A percentile compares a stretch with the other conserved stretches of the same genome.
Evolutionary conservation across 2,888 invertebrate genomes (phyloP).

Genomic region (Cynaeus angustus): DNA sequence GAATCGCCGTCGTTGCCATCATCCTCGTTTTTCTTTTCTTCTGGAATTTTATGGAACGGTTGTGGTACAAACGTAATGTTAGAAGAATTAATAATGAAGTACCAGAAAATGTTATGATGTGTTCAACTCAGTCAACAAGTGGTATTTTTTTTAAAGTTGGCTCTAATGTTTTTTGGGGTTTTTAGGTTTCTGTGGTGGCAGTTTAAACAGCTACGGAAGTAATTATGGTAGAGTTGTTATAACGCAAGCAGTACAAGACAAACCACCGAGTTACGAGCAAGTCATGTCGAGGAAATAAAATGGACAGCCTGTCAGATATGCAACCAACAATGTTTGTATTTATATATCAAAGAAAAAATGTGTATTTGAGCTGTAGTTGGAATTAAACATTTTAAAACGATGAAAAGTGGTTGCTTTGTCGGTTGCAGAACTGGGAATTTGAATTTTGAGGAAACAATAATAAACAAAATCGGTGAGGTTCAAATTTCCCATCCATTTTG

Average conservation of each 20-base stretch:
- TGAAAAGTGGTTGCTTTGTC: not conserved
- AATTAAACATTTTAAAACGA: not conserved
- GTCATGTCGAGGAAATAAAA: not conserved
- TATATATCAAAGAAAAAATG: too few relatives aligned
- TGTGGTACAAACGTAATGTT: not conserved
- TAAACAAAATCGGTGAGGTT: too few relatives aligned
- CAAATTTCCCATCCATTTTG: too few relatives aligned
- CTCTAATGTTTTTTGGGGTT: not conserved
- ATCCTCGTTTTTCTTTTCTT: not conserved
- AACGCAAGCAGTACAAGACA: not conserved
- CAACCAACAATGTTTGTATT: not conserved
- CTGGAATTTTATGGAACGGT: not conserved
- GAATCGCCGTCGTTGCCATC: not conserved
- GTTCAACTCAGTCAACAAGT: not conserved
- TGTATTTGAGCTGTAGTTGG: too few relatives aligned
- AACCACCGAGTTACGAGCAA: not conserved
- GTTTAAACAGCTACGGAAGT: not conserved
- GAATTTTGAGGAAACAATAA: too few relatives aligned
- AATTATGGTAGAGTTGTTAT: not conserved
- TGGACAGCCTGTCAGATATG: too few relatives aligned
- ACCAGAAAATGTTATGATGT: not conserved
- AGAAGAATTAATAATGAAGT: not conserved
- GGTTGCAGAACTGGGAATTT: too few relatives aligned
- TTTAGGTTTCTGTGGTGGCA: not conserved
- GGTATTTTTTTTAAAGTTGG: not conserved